Percentiles rank a stretch among this genome's conserved stretches.
These are phyloP conservation scores for Invenusta paracnida DNA, from an alignment of 2,888 invertebrate genomes.

Conservation along the genomic window DNA sequence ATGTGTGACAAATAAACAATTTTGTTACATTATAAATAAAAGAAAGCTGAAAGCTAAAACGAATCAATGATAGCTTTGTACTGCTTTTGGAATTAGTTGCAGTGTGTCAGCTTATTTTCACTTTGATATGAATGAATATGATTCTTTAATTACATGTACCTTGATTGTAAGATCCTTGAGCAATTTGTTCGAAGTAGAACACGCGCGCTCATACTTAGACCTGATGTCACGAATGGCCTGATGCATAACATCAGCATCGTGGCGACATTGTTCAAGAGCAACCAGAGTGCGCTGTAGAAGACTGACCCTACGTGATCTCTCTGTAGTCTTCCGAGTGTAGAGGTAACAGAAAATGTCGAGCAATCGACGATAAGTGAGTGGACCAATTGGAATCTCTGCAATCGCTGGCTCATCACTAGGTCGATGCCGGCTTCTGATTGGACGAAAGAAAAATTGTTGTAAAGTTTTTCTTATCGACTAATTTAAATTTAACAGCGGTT, in stretches of 20 bases:
- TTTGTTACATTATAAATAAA: too few relatives aligned
- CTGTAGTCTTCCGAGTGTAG: slow-evolving; percentile 53
- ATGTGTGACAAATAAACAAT: too few relatives aligned
- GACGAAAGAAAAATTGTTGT: too few relatives aligned
- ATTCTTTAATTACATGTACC: too few relatives aligned
- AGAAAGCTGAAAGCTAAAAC: too few relatives aligned
- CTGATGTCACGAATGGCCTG: slow-evolving; percentile 55
- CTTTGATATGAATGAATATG: too few relatives aligned
- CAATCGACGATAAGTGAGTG: slow-evolving; percentile 56
- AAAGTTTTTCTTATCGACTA: too few relatives aligned
- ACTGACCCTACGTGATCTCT: slow-evolving; percentile 54
- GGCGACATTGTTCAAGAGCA: slow-evolving; percentile 58
- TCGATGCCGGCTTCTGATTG: slow-evolving; percentile 46
- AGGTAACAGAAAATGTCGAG: slow-evolving; percentile 56
- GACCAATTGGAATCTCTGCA: slow-evolving; percentile 56
- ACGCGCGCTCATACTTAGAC: slow-evolving; percentile 54
- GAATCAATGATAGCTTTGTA: too few relatives aligned
- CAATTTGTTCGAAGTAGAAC: slow-evolving; percentile 52
- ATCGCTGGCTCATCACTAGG: slow-evolving; percentile 48
- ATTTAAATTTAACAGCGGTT: too few relatives aligned
- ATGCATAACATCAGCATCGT: slow-evolving; percentile 56
- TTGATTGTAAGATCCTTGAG: slow-evolving; percentile 53
- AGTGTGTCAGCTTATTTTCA: too few relatives aligned
- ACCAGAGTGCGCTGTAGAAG: slow-evolving; percentile 56
- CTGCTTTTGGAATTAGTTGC: too few relatives aligned